Evolutionary conservation across 2,113 vertebrate species (phyloP).

Genomic region (Bothrops jararaca): DNA sequence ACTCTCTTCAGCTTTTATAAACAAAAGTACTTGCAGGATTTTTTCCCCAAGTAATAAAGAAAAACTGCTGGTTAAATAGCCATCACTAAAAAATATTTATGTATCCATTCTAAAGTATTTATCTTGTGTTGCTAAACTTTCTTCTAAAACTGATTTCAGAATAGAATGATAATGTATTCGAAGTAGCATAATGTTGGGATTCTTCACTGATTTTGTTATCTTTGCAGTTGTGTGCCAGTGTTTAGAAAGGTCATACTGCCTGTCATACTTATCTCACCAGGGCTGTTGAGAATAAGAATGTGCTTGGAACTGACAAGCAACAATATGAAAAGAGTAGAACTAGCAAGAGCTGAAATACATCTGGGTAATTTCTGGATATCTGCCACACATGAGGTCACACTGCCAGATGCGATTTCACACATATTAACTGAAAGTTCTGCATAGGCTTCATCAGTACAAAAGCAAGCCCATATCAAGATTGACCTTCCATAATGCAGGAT

Average conservation of each 20-base stretch:
- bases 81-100: not conserved
- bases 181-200: constrained; percentile 25
- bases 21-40: not conserved
- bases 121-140: constrained; percentile 5
- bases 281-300: constrained; percentile 47
- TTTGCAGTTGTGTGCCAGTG: constrained; percentile 14
- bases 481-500: not conserved
- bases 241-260: constrained; percentile 53
- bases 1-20: not conserved
- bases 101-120: constrained; percentile 24
- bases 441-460: not conserved
- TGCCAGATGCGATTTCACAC: constrained; percentile 28
- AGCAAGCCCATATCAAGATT: not conserved
- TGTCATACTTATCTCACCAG: constrained; percentile 54
- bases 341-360: constrained; percentile 42
- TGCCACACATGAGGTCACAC: constrained; percentile 11
- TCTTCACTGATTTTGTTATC: constrained; percentile 47
- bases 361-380: constrained; percentile 26
- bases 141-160: constrained; percentile 2
- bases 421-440: constrained; percentile 23
- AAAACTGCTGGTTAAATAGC: not conserved
- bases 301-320: constrained; percentile 52
- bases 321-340: constrained; percentile 49
- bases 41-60: not conserved
- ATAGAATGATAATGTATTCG: constrained; percentile 33